Conservation (phyloP, 23 tunicate species). For the Botrylloides violaceus region DNA sequence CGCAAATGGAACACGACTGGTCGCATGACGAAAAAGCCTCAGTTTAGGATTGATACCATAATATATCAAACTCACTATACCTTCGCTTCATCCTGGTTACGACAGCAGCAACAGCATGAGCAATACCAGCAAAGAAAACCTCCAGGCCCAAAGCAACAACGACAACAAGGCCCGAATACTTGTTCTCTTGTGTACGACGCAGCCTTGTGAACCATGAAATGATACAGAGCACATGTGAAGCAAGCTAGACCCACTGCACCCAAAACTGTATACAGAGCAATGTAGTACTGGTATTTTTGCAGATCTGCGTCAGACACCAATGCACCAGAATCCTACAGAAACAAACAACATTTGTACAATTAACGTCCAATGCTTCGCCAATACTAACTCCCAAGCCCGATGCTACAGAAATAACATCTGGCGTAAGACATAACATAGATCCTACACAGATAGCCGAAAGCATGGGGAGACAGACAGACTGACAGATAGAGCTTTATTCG, state of each 20-base stretch:
- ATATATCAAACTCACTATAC: neutral
- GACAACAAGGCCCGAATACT: constrained; percentile 26
- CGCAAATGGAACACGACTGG: too few species aligned
- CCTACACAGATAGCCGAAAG: too few species aligned
- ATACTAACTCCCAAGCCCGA: too few species aligned
- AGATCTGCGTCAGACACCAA: neutral
- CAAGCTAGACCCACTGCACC: neutral
- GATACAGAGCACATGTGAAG: constrained; percentile 21
- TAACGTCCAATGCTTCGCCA: too few species aligned
- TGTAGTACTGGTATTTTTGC: neutral
- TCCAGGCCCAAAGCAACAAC: constrained; percentile 25
- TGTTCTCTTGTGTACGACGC: constrained; percentile 19
- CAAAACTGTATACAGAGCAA: neutral
- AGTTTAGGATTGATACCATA: too few species aligned
- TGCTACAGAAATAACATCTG: too few species aligned
- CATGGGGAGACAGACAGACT: too few species aligned
- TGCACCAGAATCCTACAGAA: neutral
- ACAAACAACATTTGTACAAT: neutral
- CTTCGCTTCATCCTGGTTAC: constrained; percentile 9
- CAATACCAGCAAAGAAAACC: constrained; percentile 24
- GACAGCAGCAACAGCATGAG: constrained; percentile 25
- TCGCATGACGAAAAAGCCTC: too few species aligned
- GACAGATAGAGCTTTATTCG: too few species aligned
- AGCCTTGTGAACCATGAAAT: constrained; percentile 26
- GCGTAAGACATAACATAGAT: too few species aligned